Evolutionary conservation across 2,888 invertebrate species (phyloP), one percentile per base, ranked within the genome.

Genomic region (Dicyrtoma fusca): DNA sequence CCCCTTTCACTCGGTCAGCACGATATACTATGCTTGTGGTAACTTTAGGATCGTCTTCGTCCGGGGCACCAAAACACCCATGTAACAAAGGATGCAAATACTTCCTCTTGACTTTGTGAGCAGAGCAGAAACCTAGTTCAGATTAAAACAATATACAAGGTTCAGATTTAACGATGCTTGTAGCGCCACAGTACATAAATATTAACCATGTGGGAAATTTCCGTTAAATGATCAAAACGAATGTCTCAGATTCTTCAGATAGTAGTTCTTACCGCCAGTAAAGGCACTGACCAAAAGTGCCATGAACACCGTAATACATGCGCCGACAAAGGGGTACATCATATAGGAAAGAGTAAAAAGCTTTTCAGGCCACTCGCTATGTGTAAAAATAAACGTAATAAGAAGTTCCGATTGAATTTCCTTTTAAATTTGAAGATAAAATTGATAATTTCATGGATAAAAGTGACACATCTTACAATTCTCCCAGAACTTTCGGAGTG

Each of bases 201-300:
- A n/a, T n/a, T n/a, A n/a, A n/a, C n/a, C n/a, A n/a, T n/a, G n/a
- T n/a, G n/a, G n/a, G n/a, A n/a, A n/a, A n/a, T n/a, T n/a, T n/a
- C n/a, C n/a, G n/a, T n/a, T n/a, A n/a, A n/a, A n/a, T n/a, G n/a
- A n/a, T n/a, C 34, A 34, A 34, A n/a, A n/a, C n/a, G n/a, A n/a
- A n/a, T n/a, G n/a, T n/a, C n/a, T n/a, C n/a, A n/a, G n/a, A n/a
- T n/a, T n/a, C n/a, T n/a, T n/a, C n/a, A n/a, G n/a, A n/a, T n/a
- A n/a, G n/a, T n/a, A n/a, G n/a, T 13, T 14, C 23, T 55, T 66
- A 74, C 80, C 80, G 73, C 79, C 80, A n/a, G 79, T 76, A 1
- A 74, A 0, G 0, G 75, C n/a, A 19, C 79, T 77, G 19, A 77
- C 71, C 1, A 79, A 17, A 4, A 75, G 17, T 10, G 74, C 73